Conservation (phyloP, 2,113 vertebrate genomes). For the Chaetura pelagica region DNA sequence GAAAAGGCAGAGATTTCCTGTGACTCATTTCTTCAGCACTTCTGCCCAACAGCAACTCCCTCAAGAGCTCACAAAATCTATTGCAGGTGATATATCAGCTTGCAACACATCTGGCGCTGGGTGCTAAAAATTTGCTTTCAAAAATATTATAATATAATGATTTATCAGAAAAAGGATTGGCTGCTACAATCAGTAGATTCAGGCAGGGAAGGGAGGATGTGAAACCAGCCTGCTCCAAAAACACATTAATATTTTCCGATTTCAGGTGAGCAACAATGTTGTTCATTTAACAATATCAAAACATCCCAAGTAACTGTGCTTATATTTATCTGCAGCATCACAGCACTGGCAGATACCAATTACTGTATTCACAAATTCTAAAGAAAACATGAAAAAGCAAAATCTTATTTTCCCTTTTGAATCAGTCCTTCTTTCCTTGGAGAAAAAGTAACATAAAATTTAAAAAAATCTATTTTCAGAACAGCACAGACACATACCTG, state of each 20-base stretch:
- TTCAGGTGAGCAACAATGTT: neutral
- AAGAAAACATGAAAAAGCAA: neutral
- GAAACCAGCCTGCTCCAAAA: neutral
- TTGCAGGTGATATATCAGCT: neutral
- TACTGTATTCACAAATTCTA: neutral
- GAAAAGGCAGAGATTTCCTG: neutral
- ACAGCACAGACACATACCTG: conserved; percentile 78
- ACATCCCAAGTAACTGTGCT: neutral
- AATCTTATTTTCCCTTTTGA: neutral
- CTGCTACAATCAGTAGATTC: neutral
- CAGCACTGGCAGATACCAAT: neutral
- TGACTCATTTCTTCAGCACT: fast-evolving
- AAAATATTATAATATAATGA: neutral
- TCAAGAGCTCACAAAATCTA: neutral
- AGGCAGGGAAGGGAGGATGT: neutral
- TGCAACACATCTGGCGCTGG: fast-evolving
- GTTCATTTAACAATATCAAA: neutral
- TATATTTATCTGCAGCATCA: neutral
- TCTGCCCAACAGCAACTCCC: neutral
- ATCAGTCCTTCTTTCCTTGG: neutral
- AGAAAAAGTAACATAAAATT: neutral
- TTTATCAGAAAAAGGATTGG: neutral
- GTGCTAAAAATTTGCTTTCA: neutral
- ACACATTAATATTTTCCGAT: neutral
- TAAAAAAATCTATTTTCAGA: neutral